A percentile compares a stretch with the other conserved stretches of the same genome.
phyloP scores from a whole-genome alignment of 2,888 invertebrate species.

The Herminia tarsipennalis region DNA sequence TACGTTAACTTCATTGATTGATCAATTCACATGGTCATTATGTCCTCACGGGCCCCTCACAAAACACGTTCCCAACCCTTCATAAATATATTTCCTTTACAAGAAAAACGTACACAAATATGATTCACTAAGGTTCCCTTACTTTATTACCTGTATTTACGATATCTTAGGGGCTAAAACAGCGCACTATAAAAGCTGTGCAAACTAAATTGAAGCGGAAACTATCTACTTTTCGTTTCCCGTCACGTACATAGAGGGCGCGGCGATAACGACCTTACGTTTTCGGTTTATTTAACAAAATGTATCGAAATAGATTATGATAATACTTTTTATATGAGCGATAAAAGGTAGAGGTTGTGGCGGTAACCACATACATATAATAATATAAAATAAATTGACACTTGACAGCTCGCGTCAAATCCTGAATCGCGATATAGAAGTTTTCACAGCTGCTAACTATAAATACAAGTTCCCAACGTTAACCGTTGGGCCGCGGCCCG shows the following conservation, averaged over 20 bases:
- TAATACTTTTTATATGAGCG: slow-evolving; percentile 16
- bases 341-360: not conserved
- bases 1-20: too few species aligned
- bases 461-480: too few species aligned
- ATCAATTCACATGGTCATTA: not conserved
- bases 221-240: slow-evolving; percentile 56
- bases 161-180: slow-evolving; percentile 36
- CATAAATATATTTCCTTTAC: slow-evolving; percentile 7
- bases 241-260: slow-evolving; percentile 57
- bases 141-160: slow-evolving; percentile 37
- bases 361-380: too few species aligned
- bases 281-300: slow-evolving; percentile 49
- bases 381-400: too few species aligned
- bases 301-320: slow-evolving; percentile 36
- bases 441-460: too few species aligned
- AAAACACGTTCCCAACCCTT: not conserved
- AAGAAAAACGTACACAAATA: slow-evolving; percentile 19
- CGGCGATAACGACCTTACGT: slow-evolving; percentile 51
- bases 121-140: slow-evolving; percentile 32
- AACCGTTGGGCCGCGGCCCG: too few species aligned
- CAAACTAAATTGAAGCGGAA: slow-evolving; percentile 58
- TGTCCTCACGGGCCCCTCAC: not conserved
- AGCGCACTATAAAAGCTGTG: slow-evolving; percentile 51
- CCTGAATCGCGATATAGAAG: too few species aligned
- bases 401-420: too few species aligned